Conservation (phyloP, 2,888 invertebrate species). For the Philereme transversata region DNA sequence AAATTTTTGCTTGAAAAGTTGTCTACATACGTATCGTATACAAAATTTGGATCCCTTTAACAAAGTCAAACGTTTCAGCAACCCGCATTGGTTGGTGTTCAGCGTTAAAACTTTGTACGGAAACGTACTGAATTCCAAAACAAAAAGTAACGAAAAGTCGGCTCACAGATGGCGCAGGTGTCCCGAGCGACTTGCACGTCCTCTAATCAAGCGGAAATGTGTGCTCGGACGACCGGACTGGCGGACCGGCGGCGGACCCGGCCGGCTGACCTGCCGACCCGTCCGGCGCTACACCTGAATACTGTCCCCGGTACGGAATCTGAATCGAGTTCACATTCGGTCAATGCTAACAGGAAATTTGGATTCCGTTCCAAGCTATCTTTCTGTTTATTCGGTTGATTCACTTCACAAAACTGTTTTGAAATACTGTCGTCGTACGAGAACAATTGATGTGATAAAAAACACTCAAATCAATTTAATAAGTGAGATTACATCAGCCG, state of each 20-base stretch:
- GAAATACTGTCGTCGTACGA: conserved; percentile 34
- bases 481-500: conserved; percentile 67
- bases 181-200: conserved; percentile 64
- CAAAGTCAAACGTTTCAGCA: conserved; percentile 58
- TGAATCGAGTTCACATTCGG: conserved; percentile 60
- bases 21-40: conserved; percentile 13
- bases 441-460: conserved; percentile 55
- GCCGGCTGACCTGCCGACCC: conserved; percentile 50
- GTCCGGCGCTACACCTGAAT: conserved; percentile 52
- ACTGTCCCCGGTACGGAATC: conserved; percentile 53
- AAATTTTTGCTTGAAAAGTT: conserved; percentile 1
- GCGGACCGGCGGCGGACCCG: conserved; percentile 29
- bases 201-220: conserved; percentile 81
- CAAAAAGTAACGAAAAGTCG: conserved; percentile 73
- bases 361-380: conserved; percentile 52
- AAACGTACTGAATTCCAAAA: conserved; percentile 66
- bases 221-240: conserved; percentile 65
- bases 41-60: conserved; percentile 39
- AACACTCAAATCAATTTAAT: conserved; percentile 71
- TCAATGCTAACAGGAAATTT: conserved; percentile 60
- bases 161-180: conserved; percentile 71
- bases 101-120: conserved; percentile 70
- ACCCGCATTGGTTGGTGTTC: conserved; percentile 65
- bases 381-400: conserved; percentile 54
- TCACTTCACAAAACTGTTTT: conserved; percentile 40